phyloP scores from a whole-genome alignment of 1,140 invertebrate species.

The Cardiocondyla obscurior region DNA sequence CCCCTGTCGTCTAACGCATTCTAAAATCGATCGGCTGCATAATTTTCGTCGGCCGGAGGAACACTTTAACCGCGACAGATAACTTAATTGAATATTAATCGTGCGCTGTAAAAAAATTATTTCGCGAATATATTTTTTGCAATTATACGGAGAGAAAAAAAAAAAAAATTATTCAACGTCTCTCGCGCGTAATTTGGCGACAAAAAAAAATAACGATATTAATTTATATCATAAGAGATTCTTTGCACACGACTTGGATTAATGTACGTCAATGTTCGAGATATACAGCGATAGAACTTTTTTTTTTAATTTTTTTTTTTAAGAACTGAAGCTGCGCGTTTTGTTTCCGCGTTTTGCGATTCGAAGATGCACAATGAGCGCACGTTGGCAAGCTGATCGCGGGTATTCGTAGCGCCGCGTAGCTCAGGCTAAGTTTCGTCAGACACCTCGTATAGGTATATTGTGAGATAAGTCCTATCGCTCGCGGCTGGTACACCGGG shows the following conservation, averaged over 20 bases:
- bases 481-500: slow-evolving; percentile 62
- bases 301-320: too few species aligned
- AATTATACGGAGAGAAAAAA: too few species aligned
- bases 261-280: neutral
- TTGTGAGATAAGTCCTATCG: slow-evolving; percentile 79
- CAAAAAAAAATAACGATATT: too few species aligned
- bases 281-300: too few species aligned
- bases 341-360: neutral
- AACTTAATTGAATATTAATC: too few species aligned
- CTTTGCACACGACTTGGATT: neutral
- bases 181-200: too few species aligned
- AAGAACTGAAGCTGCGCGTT: neutral
- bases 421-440: slow-evolving; percentile 58
- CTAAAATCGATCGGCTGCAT: neutral
- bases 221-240: neutral
- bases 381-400: neutral
- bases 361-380: neutral
- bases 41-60: neutral
- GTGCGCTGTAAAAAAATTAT: too few species aligned
- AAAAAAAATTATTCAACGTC: too few species aligned
- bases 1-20: neutral
- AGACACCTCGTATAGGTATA: slow-evolving; percentile 66
- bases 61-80: neutral
- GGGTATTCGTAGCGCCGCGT: slow-evolving; percentile 2
- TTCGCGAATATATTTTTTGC: too few species aligned